phyloP scores from a whole-genome alignment of 2,797 vertebrate species.

The Morus bassanus region DNA sequence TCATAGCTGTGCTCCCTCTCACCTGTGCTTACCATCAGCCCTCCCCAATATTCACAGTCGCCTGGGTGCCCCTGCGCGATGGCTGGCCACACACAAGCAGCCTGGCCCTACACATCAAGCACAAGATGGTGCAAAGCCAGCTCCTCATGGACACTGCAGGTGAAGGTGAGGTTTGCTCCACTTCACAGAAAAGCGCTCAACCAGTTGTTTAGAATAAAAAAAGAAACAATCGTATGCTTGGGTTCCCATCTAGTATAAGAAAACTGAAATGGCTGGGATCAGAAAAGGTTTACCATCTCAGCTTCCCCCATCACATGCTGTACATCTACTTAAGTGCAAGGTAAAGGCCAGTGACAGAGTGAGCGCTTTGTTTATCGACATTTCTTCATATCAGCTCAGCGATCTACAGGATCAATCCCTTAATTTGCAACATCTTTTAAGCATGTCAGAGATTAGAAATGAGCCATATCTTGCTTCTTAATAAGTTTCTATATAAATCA shows the following conservation, averaged over 20 bases:
- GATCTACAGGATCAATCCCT: conserved; percentile 48
- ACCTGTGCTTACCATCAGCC: background rate
- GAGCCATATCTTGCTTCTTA: conserved; percentile 46
- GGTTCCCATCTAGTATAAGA: background rate
- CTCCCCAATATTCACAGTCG: background rate
- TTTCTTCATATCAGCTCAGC: conserved; percentile 5
- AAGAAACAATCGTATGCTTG: accelerated
- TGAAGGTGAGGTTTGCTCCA: background rate
- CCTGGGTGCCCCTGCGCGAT: accelerated
- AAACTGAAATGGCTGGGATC: background rate
- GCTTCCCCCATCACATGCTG: background rate
- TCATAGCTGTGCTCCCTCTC: accelerated
- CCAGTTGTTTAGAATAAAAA: background rate
- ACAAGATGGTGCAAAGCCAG: background rate
- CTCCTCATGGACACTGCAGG: accelerated
- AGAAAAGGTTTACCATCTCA: background rate
- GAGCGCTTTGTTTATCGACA: background rate
- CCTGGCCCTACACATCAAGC: accelerated
- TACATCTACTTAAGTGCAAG: background rate
- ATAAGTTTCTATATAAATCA: conserved; percentile 59
- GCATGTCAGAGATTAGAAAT: conserved; percentile 50
- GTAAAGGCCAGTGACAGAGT: background rate
- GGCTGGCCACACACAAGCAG: accelerated
- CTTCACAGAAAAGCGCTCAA: accelerated
- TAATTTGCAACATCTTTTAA: conserved; percentile 58